Evolutionary conservation across 2,113 vertebrate species (phyloP).

Genomic region (Otis tarda): DNA sequence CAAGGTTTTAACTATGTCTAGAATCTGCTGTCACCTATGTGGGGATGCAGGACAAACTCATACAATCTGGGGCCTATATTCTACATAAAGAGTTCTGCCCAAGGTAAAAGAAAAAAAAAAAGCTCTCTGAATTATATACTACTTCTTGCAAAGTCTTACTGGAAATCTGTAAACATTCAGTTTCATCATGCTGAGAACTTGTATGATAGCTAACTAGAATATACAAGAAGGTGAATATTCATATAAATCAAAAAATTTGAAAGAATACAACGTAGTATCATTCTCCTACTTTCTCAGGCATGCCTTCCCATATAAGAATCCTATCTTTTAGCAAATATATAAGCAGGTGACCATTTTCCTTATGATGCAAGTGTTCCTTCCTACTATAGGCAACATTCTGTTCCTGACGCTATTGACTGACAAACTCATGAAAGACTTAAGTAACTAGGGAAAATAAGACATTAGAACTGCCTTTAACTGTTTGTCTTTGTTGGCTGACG

Average conservation of each 20-base stretch:
- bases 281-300: background rate
- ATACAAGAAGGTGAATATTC: background rate
- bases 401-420: background rate
- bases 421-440: background rate
- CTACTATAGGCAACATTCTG: background rate
- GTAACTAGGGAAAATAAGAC: background rate
- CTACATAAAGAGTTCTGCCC: background rate
- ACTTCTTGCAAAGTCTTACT: background rate
- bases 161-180: background rate
- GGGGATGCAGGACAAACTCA: background rate
- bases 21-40: background rate
- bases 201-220: background rate
- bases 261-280: background rate
- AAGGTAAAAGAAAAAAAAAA: background rate
- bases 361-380: background rate
- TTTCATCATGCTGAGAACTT: background rate
- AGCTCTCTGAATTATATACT: background rate
- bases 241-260: background rate
- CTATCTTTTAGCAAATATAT: background rate
- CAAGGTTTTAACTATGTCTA: background rate
- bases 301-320: background rate
- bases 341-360: background rate
- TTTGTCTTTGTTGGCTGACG: constrained; percentile 18
- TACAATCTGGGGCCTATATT: background rate
- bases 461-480: constrained; percentile 8